A percentile compares a stretch with the other conserved stretches of the same genome.
Evolutionary conservation across 2,888 invertebrate species (phyloP).

Genomic region (Oconnorella tubifera): DNA sequence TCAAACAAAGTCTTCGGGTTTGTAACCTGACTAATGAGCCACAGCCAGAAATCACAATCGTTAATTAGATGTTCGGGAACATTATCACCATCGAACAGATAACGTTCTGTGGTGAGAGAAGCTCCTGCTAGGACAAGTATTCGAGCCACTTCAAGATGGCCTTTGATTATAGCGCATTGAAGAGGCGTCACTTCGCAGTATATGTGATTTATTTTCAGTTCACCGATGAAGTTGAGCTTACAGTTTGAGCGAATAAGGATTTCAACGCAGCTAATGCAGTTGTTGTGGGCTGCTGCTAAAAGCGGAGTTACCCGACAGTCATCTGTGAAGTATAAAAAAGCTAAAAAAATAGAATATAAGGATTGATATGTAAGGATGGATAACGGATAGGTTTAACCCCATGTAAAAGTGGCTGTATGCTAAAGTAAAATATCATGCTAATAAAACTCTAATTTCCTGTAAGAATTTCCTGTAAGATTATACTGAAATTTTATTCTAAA

Average conservation of each 20-base stretch:
- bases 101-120: conserved; percentile 7
- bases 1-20: conserved; percentile 20
- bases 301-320: conserved; percentile 14
- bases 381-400: no score
- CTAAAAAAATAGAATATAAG: no score
- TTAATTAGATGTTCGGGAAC: conserved; percentile 9
- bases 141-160: conserved; percentile 19
- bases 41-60: conserved; percentile 14
- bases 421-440: no score
- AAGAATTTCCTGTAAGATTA: no score
- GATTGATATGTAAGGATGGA: no score
- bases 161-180: conserved; percentile 20
- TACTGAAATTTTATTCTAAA: no score
- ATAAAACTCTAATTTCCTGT: no score
- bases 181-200: conserved; percentile 17
- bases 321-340: not conserved
- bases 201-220: conserved; percentile 15
- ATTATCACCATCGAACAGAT: conserved; percentile 8
- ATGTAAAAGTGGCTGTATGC: no score
- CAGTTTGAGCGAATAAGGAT: conserved; percentile 20
- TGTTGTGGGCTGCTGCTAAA: conserved; percentile 17
- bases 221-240: conserved; percentile 17
- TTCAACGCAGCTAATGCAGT: conserved; percentile 2
- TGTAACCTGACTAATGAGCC: conserved; percentile 13
- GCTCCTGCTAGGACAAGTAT: conserved; percentile 26